Percentiles rank a stretch among this genome's conserved stretches.
Evolutionary conservation across 2,797 vertebrate genomes (phyloP).

Genomic region (Emydoidea blandingii): DNA sequence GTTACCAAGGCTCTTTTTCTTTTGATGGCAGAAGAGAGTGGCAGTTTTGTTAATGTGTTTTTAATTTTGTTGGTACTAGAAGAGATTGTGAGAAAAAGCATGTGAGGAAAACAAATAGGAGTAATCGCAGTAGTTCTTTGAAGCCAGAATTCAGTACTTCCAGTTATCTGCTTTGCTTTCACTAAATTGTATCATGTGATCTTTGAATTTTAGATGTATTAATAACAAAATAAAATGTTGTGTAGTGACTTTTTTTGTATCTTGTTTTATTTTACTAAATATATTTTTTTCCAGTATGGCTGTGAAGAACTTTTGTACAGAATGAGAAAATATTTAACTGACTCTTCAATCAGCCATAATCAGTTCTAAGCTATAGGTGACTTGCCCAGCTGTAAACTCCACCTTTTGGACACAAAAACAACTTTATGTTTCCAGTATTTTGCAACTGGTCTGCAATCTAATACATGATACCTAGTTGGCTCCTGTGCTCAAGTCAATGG

Average conservation of each 20-base stretch:
- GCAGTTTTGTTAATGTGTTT: no score
- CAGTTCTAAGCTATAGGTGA: not conserved
- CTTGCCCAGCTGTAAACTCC: constrained; percentile 13
- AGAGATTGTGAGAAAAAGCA: not conserved
- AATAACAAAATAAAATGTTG: not conserved
- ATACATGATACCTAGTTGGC: no score
- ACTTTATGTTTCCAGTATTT: not conserved
- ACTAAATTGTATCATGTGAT: not conserved
- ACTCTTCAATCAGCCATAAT: not conserved
- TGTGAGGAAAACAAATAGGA: not conserved
- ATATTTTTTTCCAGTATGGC: not conserved
- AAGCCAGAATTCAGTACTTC: not conserved
- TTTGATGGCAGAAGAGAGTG: not conserved
- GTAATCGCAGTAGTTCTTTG: not conserved
- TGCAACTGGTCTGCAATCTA: not conserved
- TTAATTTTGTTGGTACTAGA: no score
- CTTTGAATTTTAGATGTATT: not conserved
- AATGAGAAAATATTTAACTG: not conserved
- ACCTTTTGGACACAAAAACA: not conserved
- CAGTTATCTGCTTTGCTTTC: not conserved
- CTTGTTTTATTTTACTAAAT: not conserved
- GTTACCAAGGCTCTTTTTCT: not conserved
- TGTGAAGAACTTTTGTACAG: not conserved
- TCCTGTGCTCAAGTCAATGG: no score
- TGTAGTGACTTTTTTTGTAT: not conserved